phyloP scores from a whole-genome alignment of 2,888 invertebrate species.

The Lymantria dispar region DNA sequence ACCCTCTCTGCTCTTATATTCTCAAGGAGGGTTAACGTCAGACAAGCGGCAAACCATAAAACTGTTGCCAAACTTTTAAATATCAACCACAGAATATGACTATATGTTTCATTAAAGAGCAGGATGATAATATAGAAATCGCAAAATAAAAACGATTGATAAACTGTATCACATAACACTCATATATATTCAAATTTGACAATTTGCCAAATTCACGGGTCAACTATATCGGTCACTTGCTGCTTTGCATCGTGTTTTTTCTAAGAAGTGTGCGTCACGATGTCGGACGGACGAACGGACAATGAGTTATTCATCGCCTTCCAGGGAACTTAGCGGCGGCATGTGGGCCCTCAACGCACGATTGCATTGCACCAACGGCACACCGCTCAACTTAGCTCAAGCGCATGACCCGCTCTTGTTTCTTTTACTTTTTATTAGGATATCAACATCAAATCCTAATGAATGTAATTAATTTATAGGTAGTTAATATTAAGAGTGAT shows the following conservation, averaged over 20 bases:
- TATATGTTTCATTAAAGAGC: too few species aligned
- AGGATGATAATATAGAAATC: too few species aligned
- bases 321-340: slow-evolving; percentile 75
- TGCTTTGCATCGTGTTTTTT: slow-evolving; percentile 61
- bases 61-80: too few species aligned
- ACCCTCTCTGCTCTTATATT: too few species aligned
- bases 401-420: slow-evolving; percentile 66
- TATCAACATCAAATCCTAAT: background rate
- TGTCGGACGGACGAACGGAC: slow-evolving; percentile 72
- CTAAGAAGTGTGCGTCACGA: slow-evolving; percentile 77
- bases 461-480: too few species aligned
- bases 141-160: too few species aligned
- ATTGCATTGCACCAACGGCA: slow-evolving; percentile 59
- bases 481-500: too few species aligned
- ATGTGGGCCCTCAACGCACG: slow-evolving; percentile 75
- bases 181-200: background rate
- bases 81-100: too few species aligned
- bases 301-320: slow-evolving; percentile 82
- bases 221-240: slow-evolving; percentile 72
- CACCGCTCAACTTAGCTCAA: slow-evolving; percentile 43
- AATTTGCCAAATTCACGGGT: slow-evolving; percentile 56
- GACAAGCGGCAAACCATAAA: too few species aligned
- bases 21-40: too few species aligned
- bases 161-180: too few species aligned
- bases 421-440: slow-evolving; percentile 5